A percentile compares a stretch with the other conserved stretches of the same genome.
These are phyloP conservation scores for Erynnis tages DNA, from an alignment of 2,888 invertebrate genomes.

Conservation along the genomic window DNA sequence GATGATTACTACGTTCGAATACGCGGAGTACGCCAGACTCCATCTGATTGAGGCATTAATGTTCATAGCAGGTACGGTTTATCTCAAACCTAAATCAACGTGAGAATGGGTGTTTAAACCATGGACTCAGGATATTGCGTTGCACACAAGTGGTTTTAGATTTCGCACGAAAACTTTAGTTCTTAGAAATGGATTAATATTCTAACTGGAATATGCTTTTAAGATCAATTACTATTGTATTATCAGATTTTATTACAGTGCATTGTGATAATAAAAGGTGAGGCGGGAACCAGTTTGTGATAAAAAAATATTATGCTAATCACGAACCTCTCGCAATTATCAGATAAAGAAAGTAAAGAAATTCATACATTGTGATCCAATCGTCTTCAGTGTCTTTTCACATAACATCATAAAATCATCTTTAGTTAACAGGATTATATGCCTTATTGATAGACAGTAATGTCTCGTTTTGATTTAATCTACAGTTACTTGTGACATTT, in stretches of 20 bases:
- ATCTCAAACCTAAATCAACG: constrained; percentile 4
- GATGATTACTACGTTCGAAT: constrained; percentile 38
- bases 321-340: neutral
- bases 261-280: too few species aligned
- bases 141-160: neutral
- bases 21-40: constrained; percentile 3
- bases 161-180: neutral
- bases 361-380: constrained; percentile 10
- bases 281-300: neutral
- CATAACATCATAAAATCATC: neutral
- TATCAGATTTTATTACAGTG: too few species aligned
- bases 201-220: too few species aligned
- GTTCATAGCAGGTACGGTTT: constrained; percentile 7
- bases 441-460: neutral
- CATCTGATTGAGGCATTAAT: constrained; percentile 15
- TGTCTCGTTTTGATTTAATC: neutral
- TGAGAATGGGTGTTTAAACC: too few species aligned
- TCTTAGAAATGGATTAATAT: neutral
- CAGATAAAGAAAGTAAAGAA: constrained; percentile 17
- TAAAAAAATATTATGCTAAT: constrained; percentile 4
- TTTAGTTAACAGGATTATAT: neutral
- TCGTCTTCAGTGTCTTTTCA: neutral
- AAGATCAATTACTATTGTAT: too few species aligned
- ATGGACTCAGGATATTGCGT: neutral
- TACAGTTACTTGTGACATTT: constrained; percentile 2